Percentiles rank a stretch among this genome's conserved stretches.
Conservation (phyloP, 2,113 vertebrate genomes). For the Corythaixoides concolor region DNA sequence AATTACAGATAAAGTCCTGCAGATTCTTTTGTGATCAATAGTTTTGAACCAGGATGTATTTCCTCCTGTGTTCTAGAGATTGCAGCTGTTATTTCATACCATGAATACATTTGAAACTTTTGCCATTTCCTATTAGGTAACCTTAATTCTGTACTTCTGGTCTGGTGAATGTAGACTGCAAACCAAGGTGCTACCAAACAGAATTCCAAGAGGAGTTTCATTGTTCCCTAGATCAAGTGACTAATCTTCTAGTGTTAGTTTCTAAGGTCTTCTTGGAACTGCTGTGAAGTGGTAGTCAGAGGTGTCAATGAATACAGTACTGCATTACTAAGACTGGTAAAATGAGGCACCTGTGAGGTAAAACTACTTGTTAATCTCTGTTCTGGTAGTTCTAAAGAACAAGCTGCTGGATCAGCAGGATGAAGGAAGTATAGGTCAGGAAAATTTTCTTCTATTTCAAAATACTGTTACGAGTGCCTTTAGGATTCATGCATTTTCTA, state of each 20-base stretch:
- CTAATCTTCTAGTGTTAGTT: not conserved
- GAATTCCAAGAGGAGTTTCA: not conserved
- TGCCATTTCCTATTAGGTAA: not conserved
- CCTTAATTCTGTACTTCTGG: not conserved
- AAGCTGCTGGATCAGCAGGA: not conserved
- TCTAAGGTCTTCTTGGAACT: not conserved
- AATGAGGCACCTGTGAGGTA: not conserved
- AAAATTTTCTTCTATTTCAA: not conserved
- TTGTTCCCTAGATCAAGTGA: not conserved
- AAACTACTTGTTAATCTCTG: not conserved
- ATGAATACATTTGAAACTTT: not conserved
- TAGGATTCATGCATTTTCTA: not conserved
- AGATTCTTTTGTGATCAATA: conserved; percentile 1
- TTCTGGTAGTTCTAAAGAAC: not conserved
- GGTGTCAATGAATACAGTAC: not conserved
- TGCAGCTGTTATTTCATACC: not conserved
- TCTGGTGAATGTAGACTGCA: not conserved
- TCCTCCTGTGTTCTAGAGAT: not conserved
- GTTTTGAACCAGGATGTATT: not conserved
- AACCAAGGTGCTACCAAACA: not conserved
- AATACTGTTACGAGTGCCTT: not conserved
- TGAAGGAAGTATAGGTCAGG: not conserved
- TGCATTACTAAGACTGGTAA: not conserved
- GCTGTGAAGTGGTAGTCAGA: not conserved
- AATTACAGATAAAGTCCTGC: conserved; percentile 17